Evolutionary conservation across 2,888 invertebrate species (phyloP).

Genomic region (Theodoxus fluviatilis): DNA sequence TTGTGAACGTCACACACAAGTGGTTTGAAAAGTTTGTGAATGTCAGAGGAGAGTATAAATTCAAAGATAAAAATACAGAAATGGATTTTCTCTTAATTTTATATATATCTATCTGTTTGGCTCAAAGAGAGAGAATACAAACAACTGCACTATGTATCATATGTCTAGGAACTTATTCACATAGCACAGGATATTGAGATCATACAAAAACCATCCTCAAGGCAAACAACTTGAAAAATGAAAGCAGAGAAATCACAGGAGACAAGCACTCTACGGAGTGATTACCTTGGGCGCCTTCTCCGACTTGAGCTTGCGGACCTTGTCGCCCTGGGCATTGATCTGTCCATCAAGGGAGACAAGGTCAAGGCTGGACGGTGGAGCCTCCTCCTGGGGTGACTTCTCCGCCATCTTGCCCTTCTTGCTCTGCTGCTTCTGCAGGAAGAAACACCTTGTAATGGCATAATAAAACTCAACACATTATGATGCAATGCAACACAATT

Average conservation of each 20-base stretch:
- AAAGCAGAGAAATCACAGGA: not conserved
- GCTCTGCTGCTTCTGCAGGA: slow-evolving; percentile 55
- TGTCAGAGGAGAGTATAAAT: no score
- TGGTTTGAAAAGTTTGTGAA: no score
- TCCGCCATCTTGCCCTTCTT: slow-evolving; percentile 64
- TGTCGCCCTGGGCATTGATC: slow-evolving; percentile 74
- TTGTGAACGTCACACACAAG: no score
- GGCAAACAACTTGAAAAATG: not conserved
- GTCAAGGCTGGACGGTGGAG: slow-evolving; percentile 34
- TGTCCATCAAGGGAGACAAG: slow-evolving; percentile 42
- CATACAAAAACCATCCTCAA: no score
- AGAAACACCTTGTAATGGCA: not conserved
- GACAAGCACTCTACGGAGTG: not conserved
- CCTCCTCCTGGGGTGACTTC: slow-evolving; percentile 61
- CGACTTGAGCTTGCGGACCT: slow-evolving; percentile 75
- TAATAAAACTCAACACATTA: not conserved
- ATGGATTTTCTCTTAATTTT: no score
- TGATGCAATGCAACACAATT: not conserved
- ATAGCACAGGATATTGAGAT: no score
- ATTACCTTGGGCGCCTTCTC: slow-evolving; percentile 73
- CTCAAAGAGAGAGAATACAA: no score
- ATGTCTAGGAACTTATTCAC: no score
- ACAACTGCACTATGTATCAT: no score
- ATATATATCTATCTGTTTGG: no score
- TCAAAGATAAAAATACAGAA: no score